phyloP scores from a whole-genome alignment of 2,113 vertebrate genomes.

The Vidua chalybeata region DNA sequence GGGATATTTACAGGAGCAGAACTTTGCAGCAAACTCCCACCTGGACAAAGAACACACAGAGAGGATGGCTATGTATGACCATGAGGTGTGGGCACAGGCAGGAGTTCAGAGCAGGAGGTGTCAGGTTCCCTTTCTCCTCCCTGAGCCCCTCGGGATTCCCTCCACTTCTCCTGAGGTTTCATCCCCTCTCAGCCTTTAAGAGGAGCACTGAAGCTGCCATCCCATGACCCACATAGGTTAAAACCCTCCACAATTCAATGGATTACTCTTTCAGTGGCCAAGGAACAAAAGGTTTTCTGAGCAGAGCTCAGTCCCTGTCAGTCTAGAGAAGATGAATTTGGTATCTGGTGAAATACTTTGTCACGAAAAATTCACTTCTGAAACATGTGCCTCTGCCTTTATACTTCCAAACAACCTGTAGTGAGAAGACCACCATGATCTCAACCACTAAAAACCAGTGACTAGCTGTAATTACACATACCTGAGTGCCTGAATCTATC shows the following conservation, averaged over 20 bases:
- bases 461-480: background rate
- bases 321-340: background rate
- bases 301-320: background rate
- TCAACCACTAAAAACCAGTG: background rate
- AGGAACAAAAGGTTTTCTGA: constrained; percentile 3
- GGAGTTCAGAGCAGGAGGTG: constrained; percentile 36
- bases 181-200: background rate
- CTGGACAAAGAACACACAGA: constrained; percentile 77
- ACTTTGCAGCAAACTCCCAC: constrained; percentile 93
- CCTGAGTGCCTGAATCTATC: background rate
- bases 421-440: background rate
- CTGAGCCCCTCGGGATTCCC: constrained; percentile 1
- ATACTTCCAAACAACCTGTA: background rate
- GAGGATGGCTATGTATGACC: constrained; percentile 58
- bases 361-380: background rate
- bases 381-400: background rate
- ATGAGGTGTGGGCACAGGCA: constrained; percentile 41
- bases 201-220: background rate
- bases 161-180: background rate
- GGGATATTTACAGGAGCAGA: constrained; percentile 98
- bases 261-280: background rate
- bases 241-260: background rate
- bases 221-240: background rate
- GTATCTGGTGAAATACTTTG: background rate
- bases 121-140: constrained; percentile 32